Evolutionary conservation across 2,797 vertebrate genomes (phyloP).

Genomic region (Smutsia gigantea): DNA sequence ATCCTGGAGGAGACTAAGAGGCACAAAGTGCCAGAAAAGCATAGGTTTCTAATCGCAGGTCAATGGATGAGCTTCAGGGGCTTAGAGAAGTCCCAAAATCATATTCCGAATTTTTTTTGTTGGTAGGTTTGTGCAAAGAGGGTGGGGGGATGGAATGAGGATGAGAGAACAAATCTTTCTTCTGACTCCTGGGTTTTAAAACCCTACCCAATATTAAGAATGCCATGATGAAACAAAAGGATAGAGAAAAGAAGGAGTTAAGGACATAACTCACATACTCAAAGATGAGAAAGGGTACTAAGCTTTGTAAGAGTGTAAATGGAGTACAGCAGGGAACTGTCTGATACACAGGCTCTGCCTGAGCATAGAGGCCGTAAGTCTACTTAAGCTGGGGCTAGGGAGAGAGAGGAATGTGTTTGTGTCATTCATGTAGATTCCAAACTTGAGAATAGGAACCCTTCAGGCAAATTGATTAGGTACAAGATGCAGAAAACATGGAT

Average conservation of each 20-base stretch:
- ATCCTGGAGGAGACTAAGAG: neutral
- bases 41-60: neutral
- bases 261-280: neutral
- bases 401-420: neutral
- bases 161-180: neutral
- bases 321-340: neutral
- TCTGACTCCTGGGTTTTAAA: neutral
- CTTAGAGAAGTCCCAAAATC: neutral
- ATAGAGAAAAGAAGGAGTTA: neutral
- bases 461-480: neutral
- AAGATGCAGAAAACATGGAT: neutral
- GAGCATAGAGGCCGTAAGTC: neutral
- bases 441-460: neutral
- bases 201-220: neutral
- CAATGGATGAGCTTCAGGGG: neutral
- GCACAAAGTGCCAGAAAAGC: neutral
- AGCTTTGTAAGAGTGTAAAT: neutral
- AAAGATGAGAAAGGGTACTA: neutral
- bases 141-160: neutral
- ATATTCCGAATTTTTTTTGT: neutral
- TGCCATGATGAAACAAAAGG: neutral
- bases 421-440: neutral
- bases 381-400: neutral
- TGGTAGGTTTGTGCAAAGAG: no score
- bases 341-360: neutral